A percentile compares a stretch with the other conserved stretches of the same genome.
Conservation (phyloP, 2,888 invertebrate species). For the Cremastinae sp. region DNA sequence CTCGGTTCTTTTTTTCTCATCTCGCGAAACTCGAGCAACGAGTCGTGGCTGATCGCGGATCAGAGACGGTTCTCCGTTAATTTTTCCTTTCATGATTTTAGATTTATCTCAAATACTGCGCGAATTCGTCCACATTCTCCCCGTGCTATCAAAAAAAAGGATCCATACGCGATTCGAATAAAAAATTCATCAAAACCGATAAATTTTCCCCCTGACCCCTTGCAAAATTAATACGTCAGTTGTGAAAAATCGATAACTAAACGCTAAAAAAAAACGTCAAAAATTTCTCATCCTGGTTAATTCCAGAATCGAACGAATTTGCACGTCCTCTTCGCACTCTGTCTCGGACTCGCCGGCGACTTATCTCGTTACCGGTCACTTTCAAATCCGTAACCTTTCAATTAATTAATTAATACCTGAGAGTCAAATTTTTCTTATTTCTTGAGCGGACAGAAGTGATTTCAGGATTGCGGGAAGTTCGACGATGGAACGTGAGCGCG, state of each 20-base stretch:
- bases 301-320: slow-evolving; percentile 17
- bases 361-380: slow-evolving; percentile 2
- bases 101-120: slow-evolving; percentile 31
- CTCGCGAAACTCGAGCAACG: slow-evolving; percentile 43
- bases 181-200: not conserved
- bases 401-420: slow-evolving; percentile 44
- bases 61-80: slow-evolving; percentile 48
- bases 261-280: too few species aligned
- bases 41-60: slow-evolving; percentile 40
- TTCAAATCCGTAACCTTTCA: slow-evolving; percentile 41
- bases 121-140: too few species aligned
- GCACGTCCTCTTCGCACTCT: not conserved
- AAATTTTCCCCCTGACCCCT: not conserved
- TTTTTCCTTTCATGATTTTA: slow-evolving; percentile 12
- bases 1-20: slow-evolving; percentile 3
- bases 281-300: too few species aligned
- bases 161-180: slow-evolving; percentile 7
- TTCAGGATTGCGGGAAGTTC: slow-evolving; percentile 11
- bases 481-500: not conserved
- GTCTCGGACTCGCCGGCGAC: slow-evolving; percentile 1
- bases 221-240: slow-evolving; percentile 15
- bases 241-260: too few species aligned
- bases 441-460: slow-evolving; percentile 24
- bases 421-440: slow-evolving; percentile 16
- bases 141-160: slow-evolving; percentile 13